phyloP scores from a whole-genome alignment of 2,113 vertebrate genomes.

The Climacteris rufus region DNA sequence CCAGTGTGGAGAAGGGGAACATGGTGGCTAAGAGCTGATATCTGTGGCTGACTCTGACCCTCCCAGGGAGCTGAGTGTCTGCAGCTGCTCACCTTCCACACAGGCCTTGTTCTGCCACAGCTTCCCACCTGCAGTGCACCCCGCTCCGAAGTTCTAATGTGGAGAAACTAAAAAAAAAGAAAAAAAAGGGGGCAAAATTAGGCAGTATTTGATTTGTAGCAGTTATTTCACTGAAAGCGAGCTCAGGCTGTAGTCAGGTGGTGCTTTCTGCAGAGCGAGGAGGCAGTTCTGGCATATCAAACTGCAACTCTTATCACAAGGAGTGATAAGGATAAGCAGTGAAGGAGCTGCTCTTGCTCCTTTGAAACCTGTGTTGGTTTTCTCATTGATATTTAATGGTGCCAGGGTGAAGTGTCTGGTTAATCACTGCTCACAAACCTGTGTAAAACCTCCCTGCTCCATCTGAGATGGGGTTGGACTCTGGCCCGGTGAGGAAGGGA shows the following conservation, averaged over 20 bases:
- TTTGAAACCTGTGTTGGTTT: background rate
- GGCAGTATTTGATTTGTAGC: background rate
- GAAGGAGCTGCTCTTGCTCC: background rate
- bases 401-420: background rate
- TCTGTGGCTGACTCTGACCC: background rate
- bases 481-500: background rate
- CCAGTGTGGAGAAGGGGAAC: background rate
- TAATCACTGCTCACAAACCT: background rate
- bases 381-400: background rate
- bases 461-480: background rate
- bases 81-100: background rate
- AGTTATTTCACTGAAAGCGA: background rate
- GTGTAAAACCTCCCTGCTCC: background rate
- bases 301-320: background rate
- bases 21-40: background rate
- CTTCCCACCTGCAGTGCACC: background rate
- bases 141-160: rapidly evolving
- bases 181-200: rapidly evolving
- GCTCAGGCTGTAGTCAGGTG: rapidly evolving
- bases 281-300: background rate
- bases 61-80: background rate
- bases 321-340: too few species aligned
- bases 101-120: background rate
- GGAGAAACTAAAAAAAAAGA: background rate
- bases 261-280: background rate